Percentiles rank a stretch among this genome's conserved stretches.
Evolutionary conservation across 2,888 invertebrate genomes (phyloP).

Genomic region (Pheosia tremula): DNA sequence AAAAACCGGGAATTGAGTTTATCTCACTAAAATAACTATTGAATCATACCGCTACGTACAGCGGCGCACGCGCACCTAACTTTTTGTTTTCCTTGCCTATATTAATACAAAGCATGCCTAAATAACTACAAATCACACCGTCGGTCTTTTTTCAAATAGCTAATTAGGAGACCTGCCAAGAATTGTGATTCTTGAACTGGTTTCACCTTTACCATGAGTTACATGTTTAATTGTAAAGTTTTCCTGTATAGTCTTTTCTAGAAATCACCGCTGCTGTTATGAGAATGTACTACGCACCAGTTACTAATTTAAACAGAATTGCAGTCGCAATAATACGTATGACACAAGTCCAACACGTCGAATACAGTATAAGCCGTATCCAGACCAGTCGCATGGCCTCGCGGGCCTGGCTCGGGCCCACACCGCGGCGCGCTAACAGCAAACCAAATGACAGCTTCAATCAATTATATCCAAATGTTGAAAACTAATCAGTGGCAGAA

Average conservation of each 20-base stretch:
- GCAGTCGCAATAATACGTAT: too few species aligned
- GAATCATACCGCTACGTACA: conserved; percentile 22
- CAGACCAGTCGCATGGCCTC: too few species aligned
- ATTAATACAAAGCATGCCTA: conserved; percentile 1
- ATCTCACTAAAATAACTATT: conserved; percentile 32
- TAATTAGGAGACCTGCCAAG: conserved; percentile 4
- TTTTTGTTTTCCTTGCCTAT: conserved; percentile 24
- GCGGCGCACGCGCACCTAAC: conserved; percentile 9
- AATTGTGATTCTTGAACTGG: background rate
- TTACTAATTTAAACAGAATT: too few species aligned
- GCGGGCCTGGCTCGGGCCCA: too few species aligned
- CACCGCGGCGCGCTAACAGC: too few species aligned
- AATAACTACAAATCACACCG: background rate
- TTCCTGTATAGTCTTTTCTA: background rate
- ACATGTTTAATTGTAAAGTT: background rate
- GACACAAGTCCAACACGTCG: too few species aligned
- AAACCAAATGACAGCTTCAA: too few species aligned
- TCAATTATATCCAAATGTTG: too few species aligned
- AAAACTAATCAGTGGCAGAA: too few species aligned
- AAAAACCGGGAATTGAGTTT: conserved; percentile 32
- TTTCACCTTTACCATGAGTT: background rate
- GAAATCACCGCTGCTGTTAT: too few species aligned
- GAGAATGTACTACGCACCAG: too few species aligned
- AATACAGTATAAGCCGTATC: too few species aligned
- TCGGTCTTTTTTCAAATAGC: background rate